A percentile compares a stretch with the other conserved stretches of the same genome.
Conservation (phyloP, 2,797 vertebrate species). For the Todus mexicanus region DNA sequence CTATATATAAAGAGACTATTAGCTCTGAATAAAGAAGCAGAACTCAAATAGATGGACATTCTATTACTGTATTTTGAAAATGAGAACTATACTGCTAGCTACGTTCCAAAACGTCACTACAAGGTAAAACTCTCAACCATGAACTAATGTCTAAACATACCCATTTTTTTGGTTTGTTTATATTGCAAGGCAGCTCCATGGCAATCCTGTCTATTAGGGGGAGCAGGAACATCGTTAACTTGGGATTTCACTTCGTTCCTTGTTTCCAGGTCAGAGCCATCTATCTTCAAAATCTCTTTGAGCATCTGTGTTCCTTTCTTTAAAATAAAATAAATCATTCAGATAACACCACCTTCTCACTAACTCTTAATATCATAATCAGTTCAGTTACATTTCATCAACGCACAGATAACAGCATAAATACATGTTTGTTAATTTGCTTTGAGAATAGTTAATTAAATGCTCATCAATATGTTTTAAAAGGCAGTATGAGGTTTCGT, state of each 20-base stretch:
- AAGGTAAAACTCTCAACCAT: not conserved
- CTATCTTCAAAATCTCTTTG: conserved; percentile 98
- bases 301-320: conserved; percentile 96
- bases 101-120: not conserved
- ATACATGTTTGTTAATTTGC: not conserved
- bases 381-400: not conserved
- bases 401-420: not conserved
- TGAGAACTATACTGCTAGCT: not conserved
- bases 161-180: conserved; percentile 87
- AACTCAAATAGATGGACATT: not conserved
- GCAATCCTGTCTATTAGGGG: conserved; percentile 53
- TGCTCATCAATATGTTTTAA: not conserved
- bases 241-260: conserved; percentile 67
- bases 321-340: not conserved
- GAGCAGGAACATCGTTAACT: conserved; percentile 53
- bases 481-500: not conserved
- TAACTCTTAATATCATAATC: not conserved
- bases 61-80: not conserved
- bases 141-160: conserved; percentile 68
- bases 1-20: not conserved
- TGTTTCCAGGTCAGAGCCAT: conserved; percentile 76
- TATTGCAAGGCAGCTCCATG: conserved; percentile 76
- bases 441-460: not conserved
- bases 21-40: not conserved
- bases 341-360: not conserved